Evolutionary conservation across 2,797 vertebrate genomes (phyloP), one percentile per base, ranked within the genome.

Genomic region (Chaetodon trifasciatus): DNA sequence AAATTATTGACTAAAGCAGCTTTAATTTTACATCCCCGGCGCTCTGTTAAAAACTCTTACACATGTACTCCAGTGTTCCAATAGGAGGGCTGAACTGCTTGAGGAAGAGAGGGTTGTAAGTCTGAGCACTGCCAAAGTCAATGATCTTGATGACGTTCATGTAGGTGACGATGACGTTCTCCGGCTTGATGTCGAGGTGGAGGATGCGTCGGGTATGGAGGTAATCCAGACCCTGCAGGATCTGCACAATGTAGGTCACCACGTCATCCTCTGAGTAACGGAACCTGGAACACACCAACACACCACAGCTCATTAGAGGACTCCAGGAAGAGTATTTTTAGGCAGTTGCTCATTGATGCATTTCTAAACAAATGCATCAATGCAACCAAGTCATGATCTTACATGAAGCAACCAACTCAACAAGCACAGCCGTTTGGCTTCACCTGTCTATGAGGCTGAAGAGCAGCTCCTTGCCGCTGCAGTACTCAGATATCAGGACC

Each of bases 261-360:
- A 99, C 97, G 0, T 99, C 98, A 0, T 99, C 98, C 88, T 99
- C 98, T 0, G 98, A 99, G 89, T 99, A 99, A 65, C 98, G 97
- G 93, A 99, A 99, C 92, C 98, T 99, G 89, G 66, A 58, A 57
- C 23, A 64, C 28, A 67, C 8, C 42, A 11, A 9, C 13, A 52
- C 19, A 50, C 17, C 69, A 60, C 24, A 32, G 15, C n/a, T 56
- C 28, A 40, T 63, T 40, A 66, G 70, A 50, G 0, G 40, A 52
- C 6, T 50, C n/a, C 4, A 23, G 23, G 39, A 24, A n/a, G 16
- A 32, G 40, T 1, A 63, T 32, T 62, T 68, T 8, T 6, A 37
- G 39, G 17, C 37, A 49, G 35, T 10, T 24, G 9, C 44, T 74
- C 9, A 21, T 0, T 21, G 42, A 35, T 42, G 47, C 7, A 52